These are phyloP conservation scores for Cheilosia pagana DNA, from an alignment of 2,888 invertebrate species.

Conservation along the genomic window DNA sequence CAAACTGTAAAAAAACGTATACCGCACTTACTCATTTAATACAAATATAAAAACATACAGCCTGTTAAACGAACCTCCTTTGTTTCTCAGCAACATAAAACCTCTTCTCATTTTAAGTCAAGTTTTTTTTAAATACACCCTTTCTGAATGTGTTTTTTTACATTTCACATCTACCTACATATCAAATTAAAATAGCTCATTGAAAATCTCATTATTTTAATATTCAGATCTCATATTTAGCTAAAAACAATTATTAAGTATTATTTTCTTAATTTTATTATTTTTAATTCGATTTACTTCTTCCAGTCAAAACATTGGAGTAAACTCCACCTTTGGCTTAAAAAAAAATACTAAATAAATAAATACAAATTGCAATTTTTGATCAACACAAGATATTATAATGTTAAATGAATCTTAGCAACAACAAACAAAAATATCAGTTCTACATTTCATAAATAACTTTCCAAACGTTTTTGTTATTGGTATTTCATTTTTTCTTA, in stretches of 20 bases:
- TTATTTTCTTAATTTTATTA: conserved; percentile 36
- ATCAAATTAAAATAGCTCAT: conserved; percentile 77
- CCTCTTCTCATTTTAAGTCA: no score
- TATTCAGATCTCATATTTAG: conserved; percentile 52
- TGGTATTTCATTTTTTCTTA: conserved; percentile 50
- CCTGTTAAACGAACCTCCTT: no score
- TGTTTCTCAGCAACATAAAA: no score
- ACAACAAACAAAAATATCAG: conserved; percentile 33
- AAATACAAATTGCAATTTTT: conserved; percentile 60
- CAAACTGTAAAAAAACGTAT: no score
- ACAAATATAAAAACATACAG: no score
- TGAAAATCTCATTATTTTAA: conserved; percentile 75
- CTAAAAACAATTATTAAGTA: conserved; percentile 38
- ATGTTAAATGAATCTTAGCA: conserved; percentile 58
- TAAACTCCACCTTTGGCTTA: conserved; percentile 83
- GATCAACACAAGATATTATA: conserved; percentile 65
- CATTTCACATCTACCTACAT: conserved; percentile 58
- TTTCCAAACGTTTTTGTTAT: conserved; percentile 60
- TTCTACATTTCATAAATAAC: conserved; percentile 68
- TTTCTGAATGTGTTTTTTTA: conserved; percentile 18
- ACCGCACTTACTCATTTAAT: no score
- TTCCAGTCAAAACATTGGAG: conserved; percentile 80
- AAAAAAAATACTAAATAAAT: conserved; percentile 43
- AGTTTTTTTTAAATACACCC: no score
- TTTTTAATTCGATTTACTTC: conserved; percentile 59